phyloP scores from a whole-genome alignment of 2,888 invertebrate genomes.

The Plagiodera versicolora region DNA sequence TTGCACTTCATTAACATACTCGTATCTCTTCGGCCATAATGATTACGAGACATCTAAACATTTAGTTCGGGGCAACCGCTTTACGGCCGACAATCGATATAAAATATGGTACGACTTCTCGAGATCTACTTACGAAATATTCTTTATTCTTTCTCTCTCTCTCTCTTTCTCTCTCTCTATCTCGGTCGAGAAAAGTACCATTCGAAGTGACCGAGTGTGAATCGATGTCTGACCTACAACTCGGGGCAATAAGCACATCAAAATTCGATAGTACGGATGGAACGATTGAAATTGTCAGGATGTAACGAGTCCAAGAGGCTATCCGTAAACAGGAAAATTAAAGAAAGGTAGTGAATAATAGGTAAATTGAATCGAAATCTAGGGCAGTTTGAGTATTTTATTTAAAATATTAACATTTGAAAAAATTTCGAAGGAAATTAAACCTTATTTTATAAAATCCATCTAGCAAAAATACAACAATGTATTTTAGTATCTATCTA shows the following conservation, averaged over 20 bases:
- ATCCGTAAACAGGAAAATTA: no score
- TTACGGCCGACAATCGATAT: background rate
- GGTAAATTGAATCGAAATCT: no score
- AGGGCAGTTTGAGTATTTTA: no score
- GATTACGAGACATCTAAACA: slow-evolving; percentile 9
- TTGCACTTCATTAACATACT: slow-evolving; percentile 15
- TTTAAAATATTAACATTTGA: no score
- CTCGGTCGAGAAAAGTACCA: slow-evolving; percentile 28
- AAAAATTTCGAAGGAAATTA: no score
- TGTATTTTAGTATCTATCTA: no score
- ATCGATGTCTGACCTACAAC: slow-evolving; percentile 38
- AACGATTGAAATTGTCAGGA: background rate
- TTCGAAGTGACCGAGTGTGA: slow-evolving; percentile 24
- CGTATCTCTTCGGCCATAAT: background rate
- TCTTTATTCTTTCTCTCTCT: no score
- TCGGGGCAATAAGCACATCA: slow-evolving; percentile 29
- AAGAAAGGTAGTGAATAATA: no score
- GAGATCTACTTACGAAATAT: slow-evolving; percentile 30
- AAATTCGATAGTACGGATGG: slow-evolving; percentile 28
- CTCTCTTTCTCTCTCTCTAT: no score
- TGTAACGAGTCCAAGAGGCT: no score
- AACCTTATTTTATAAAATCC: no score
- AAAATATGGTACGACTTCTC: slow-evolving; percentile 12
- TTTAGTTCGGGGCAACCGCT: background rate
- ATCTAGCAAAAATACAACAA: no score